Evolutionary conservation across 2,797 vertebrate genomes (phyloP), one percentile per base, ranked within the genome.

Genomic region (Meda fulgida): DNA sequence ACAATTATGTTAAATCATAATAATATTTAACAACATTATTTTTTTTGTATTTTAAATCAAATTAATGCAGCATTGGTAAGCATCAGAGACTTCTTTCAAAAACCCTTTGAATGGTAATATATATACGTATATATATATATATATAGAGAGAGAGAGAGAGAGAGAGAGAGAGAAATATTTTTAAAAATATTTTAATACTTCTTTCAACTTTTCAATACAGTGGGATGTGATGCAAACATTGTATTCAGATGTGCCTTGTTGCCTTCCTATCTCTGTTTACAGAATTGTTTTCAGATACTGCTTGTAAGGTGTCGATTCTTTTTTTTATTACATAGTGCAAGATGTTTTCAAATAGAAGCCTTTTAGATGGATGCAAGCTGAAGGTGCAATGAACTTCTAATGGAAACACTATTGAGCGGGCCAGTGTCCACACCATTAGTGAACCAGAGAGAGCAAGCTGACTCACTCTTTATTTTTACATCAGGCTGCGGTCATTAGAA

Each of bases 401-500:
- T 48, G 73, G 63, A 67, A 84, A 53, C 10, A 2, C 18, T 31
- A 84, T 53, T 60, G 75, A 60, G 26, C 75, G 66, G 72, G 31
- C 63, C 48, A 51, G n/a, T 84, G 82, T 78, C 73, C 63, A 43
- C 36, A 55, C 48, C 65, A 78, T 55, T 84, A 78, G 51, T 60
- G 48, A 60, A 70, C 26, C 60, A 83, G 66, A 78, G 36, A 31
- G 29, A 40, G 65, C 7, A 8, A 83, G 58, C 14, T 46, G 34
- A 77, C 40, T 77, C 73, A 38, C 43, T 67, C 34, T 73, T 34
- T 46, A 76, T 85, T 36, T 79, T 70, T 78, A 71, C 76, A 46
- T 46, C 48, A 81, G 79, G 18, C 40, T 73, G 26, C 75, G 77
- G 48, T 81, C 55, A 81, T 88, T 88, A 85, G 58, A 75, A 26